Evolutionary conservation across 2,888 invertebrate genomes (phyloP), one percentile per base, ranked within the genome.

Genomic region (Argyra leucocephala): DNA sequence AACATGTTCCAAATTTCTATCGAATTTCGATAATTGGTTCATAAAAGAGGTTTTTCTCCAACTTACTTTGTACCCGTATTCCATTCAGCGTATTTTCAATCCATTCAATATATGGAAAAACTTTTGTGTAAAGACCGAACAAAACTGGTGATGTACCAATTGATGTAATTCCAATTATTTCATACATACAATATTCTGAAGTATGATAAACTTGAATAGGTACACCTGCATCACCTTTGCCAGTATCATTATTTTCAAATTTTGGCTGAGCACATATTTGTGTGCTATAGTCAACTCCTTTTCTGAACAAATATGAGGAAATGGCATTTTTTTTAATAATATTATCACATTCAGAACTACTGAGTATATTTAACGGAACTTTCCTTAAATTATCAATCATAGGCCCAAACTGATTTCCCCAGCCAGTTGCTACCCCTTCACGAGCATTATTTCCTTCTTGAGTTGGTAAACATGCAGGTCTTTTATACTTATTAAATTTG

Each of bases 101-200:
- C 86, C 86, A 87, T 9, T 82, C 74, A 1, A 85, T 71, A 70
- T 82, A 86, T 61, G 80, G 61, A 3, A 79, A 80, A 0, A 86
- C 83, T 59, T 82, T 78, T 0, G 86, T 85, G 71, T 86, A 88
- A 6, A 88, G 79, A 0, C 84, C 86, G 48, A 81, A 80, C 68
- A 84, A 82, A n/a, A n/a, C n/a, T n/a, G n/a, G n/a, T 69, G 73
- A 73, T 69, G 73, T 73, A 31, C 83, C 80, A 67, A 82, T 76
- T 0, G 79, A 79, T 18, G 80, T 80, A 12, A 80, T 72, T 26
- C 80, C 80, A 24, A 80, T 73, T 1, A 80, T 69, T 66, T 78
- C 76, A 69, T 75, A 76, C 0, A 77, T 73, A 66, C 80, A 80
- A 62, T 74, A 73, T 64, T 75, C 77, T 6, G 1, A n/a, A 0